Evolutionary conservation across 2,797 vertebrate genomes (phyloP).

Genomic region (Dryobates pubescens): DNA sequence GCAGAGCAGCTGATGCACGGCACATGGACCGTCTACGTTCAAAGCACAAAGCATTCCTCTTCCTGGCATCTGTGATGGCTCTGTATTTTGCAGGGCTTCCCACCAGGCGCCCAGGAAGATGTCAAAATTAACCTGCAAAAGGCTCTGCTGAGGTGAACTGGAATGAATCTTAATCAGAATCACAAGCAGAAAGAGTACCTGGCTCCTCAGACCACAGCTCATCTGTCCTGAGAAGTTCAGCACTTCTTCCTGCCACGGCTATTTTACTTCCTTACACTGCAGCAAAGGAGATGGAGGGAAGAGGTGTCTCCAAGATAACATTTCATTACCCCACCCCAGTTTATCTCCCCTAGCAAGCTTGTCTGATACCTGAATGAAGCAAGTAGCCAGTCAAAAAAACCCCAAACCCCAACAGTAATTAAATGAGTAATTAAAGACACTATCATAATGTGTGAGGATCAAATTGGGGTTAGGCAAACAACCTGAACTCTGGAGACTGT

Average conservation of each 20-base stretch:
- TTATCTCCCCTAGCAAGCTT: conserved; percentile 36
- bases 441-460: conserved; percentile 33
- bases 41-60: neutral
- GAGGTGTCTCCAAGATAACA: conserved; percentile 29
- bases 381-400: conserved; percentile 32
- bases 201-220: neutral
- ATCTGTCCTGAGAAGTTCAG: neutral
- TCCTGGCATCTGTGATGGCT: neutral
- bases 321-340: conserved; percentile 43
- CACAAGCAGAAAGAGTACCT: neutral
- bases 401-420: conserved; percentile 18
- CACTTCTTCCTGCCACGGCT: neutral
- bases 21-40: neutral
- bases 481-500: neutral
- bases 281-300: neutral
- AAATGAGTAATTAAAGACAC: conserved; percentile 58
- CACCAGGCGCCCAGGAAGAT: neutral
- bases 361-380: conserved; percentile 30
- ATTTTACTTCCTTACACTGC: neutral
- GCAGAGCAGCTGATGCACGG: neutral
- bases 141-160: neutral
- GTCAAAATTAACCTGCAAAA: neutral
- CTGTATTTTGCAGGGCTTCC: neutral
- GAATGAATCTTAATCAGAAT: neutral
- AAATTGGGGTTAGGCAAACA: conserved; percentile 46